Conservation (phyloP, 2,113 vertebrate genomes). For the Microcebus jonahi region DNA sequence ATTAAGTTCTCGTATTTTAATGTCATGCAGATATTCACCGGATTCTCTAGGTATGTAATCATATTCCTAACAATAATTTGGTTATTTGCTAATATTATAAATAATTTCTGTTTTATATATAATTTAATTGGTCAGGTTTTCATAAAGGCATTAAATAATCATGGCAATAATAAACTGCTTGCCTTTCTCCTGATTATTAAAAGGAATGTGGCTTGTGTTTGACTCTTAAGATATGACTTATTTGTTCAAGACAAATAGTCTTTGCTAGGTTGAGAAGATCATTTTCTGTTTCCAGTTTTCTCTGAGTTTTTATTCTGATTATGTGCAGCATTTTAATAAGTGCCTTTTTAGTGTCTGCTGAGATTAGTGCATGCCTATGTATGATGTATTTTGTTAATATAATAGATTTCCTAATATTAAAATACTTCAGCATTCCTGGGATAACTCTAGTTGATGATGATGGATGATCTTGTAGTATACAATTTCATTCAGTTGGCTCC, state of each 20-base stretch:
- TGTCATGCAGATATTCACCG: not conserved
- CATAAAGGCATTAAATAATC: not conserved
- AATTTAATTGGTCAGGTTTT: constrained; percentile 31
- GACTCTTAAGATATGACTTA: not conserved
- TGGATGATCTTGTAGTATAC: not conserved
- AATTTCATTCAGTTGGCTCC: constrained; percentile 14
- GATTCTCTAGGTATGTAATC: constrained; percentile 9
- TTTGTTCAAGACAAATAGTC: constrained; percentile 10
- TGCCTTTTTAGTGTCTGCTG: not conserved
- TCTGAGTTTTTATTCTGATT: constrained; percentile 11
- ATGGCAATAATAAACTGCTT: not conserved
- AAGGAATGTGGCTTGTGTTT: not conserved
- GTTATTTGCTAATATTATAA: not conserved
- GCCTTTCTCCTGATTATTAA: not conserved
- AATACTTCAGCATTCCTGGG: not conserved
- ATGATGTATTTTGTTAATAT: constrained; percentile 7
- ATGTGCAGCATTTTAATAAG: not conserved
- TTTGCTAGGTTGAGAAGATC: not conserved
- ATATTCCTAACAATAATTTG: not conserved
- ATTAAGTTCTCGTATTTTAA: not conserved
- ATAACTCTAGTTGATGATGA: not conserved
- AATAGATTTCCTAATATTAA: constrained; percentile 30
- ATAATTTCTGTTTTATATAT: not conserved
- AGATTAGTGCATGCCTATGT: not conserved
- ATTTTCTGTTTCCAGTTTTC: not conserved